These are phyloP conservation scores for Gracilinanus agilis DNA, from an alignment of 2,113 vertebrate species.

Conservation along the genomic window DNA sequence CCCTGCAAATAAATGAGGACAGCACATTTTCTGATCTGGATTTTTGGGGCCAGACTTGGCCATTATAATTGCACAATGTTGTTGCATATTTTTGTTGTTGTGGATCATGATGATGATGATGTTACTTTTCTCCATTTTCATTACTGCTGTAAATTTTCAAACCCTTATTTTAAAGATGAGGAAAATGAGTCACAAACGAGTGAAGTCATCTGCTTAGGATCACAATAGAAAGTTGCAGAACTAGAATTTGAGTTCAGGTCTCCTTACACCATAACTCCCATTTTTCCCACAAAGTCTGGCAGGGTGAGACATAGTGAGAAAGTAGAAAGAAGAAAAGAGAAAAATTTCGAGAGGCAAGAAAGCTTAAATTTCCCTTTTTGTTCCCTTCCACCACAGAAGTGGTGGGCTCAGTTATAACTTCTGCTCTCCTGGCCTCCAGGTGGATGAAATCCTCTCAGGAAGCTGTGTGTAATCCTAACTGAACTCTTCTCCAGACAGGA, in stretches of 20 bases:
- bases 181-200: background rate
- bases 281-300: background rate
- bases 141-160: background rate
- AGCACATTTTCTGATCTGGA: background rate
- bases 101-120: background rate
- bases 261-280: background rate
- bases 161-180: background rate
- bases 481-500: conserved; percentile 55
- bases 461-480: conserved; percentile 69
- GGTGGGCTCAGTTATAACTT: background rate
- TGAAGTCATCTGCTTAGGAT: background rate
- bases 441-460: conserved; percentile 40
- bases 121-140: background rate
- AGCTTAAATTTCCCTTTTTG: background rate
- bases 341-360: background rate
- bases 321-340: background rate
- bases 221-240: background rate
- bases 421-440: conserved; percentile 3
- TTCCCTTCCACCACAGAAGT: background rate
- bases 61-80: background rate
- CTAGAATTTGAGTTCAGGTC: background rate
- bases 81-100: background rate
- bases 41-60: background rate
- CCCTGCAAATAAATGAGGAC: background rate
- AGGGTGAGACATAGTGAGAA: background rate